Evolutionary conservation across 1,140 invertebrate species (phyloP).

Genomic region (Orchestia grillus): DNA sequence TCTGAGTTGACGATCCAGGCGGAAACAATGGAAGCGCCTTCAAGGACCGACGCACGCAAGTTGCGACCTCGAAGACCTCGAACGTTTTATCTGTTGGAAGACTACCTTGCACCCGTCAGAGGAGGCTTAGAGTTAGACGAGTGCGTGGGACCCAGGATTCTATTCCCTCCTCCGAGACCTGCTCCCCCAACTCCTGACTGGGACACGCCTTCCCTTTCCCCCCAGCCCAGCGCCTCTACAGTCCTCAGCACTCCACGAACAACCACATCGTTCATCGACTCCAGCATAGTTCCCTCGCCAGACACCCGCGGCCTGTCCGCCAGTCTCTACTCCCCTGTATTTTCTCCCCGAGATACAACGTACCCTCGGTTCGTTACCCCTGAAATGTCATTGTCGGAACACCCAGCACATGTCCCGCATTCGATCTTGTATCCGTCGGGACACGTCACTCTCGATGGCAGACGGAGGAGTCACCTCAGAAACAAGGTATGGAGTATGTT

Average conservation of each 20-base stretch:
- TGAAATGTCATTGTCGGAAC: slow-evolving; percentile 61
- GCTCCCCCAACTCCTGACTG: slow-evolving; percentile 67
- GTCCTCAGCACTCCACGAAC: slow-evolving; percentile 33
- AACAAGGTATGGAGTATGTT: not conserved
- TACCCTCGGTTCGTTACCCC: slow-evolving; percentile 67
- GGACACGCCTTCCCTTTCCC: slow-evolving; percentile 66
- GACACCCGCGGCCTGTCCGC: slow-evolving; percentile 51
- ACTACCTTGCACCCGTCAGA: slow-evolving; percentile 66
- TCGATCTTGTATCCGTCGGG: slow-evolving; percentile 16
- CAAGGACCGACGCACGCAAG: not conserved
- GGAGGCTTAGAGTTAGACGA: slow-evolving; percentile 66
- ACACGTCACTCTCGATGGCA: slow-evolving; percentile 34
- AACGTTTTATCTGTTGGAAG: slow-evolving; percentile 66
- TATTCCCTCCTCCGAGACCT: slow-evolving; percentile 62
- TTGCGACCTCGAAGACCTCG: slow-evolving; percentile 61
- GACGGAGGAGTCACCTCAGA: slow-evolving; percentile 14
- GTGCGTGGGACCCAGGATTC: slow-evolving; percentile 64
- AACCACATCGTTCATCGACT: not conserved
- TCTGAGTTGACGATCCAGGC: slow-evolving; percentile 61
- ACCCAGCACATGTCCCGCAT: slow-evolving; percentile 52
- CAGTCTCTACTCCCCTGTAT: slow-evolving; percentile 65
- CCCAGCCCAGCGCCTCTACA: slow-evolving; percentile 61
- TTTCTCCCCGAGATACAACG: slow-evolving; percentile 63
- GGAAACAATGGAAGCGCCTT: slow-evolving; percentile 53
- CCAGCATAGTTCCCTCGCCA: not conserved